Conservation (phyloP, 1,140 invertebrate species). For the Hypsibius dujardini region DNA sequence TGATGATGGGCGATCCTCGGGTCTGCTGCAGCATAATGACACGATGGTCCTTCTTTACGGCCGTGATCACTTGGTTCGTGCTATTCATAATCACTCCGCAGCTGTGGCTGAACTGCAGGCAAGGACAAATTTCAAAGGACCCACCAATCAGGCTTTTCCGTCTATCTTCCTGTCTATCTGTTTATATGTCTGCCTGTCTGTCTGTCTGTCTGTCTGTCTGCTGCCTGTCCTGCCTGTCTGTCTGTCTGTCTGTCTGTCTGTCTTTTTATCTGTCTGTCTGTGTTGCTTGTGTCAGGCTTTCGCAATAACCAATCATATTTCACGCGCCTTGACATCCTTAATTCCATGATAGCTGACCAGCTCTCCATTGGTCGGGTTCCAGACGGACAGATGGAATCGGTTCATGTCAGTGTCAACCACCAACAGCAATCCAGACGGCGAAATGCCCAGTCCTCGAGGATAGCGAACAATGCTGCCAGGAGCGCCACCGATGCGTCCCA, state of each 20-base stretch:
- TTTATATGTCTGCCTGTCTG: too few relatives aligned
- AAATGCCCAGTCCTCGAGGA: conserved; percentile 8
- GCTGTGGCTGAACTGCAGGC: neutral
- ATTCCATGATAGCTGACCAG: neutral
- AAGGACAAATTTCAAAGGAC: too few relatives aligned
- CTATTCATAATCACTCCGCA: neutral
- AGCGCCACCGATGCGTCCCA: neutral
- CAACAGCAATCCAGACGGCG: neutral
- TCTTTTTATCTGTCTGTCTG: neutral
- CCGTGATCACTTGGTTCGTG: neutral
- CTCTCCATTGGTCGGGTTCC: neutral
- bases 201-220: too few relatives aligned
- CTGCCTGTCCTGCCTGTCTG: too few relatives aligned
- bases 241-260: too few relatives aligned
- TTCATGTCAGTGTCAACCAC: conserved; percentile 3
- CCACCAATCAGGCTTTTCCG: too few relatives aligned
- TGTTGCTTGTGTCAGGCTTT: neutral
- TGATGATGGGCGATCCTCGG: too few relatives aligned
- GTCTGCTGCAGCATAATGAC: too few relatives aligned
- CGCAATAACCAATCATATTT: neutral
- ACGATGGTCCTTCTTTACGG: conserved; percentile 1
- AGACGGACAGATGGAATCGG: conserved; percentile 6
- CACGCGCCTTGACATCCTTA: neutral
- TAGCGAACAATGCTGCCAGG: neutral
- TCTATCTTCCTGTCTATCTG: too few relatives aligned